phyloP scores from a whole-genome alignment of 2,113 vertebrate genomes.

The Tachysurus vachellii region DNA sequence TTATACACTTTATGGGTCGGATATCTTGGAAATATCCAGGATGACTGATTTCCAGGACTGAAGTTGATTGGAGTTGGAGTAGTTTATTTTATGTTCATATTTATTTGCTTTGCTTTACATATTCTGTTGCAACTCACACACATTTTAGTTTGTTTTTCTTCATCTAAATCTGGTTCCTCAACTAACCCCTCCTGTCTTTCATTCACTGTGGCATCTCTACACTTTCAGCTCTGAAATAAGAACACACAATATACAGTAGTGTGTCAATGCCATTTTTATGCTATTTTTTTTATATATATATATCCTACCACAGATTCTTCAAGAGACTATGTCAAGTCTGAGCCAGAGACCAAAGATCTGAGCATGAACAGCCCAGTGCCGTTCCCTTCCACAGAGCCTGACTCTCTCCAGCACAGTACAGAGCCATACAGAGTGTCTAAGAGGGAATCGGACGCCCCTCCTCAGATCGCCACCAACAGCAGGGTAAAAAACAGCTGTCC shows the following conservation, averaged over 20 bases:
- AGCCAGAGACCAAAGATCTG: conserved; percentile 68
- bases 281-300: background rate
- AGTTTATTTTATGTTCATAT: background rate
- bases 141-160: background rate
- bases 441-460: conserved; percentile 24
- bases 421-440: conserved; percentile 49
- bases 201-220: conserved; percentile 6
- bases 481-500: conserved; percentile 70
- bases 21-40: background rate
- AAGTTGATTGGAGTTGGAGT: background rate
- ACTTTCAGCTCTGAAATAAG: conserved; percentile 14
- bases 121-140: conserved; percentile 10
- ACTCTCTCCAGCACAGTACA: conserved; percentile 52
- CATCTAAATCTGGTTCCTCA: background rate
- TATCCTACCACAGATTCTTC: conserved; percentile 45
- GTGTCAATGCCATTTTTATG: background rate
- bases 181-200: conserved; percentile 5
- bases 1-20: background rate
- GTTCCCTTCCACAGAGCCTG: conserved; percentile 54
- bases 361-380: conserved; percentile 44
- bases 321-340: conserved; percentile 63
- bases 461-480: conserved; percentile 51
- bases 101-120: background rate
- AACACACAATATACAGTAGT: background rate
- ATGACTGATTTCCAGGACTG: background rate